Conservation (phyloP, 2,888 invertebrate species). For the Branchellion lobata region DNA sequence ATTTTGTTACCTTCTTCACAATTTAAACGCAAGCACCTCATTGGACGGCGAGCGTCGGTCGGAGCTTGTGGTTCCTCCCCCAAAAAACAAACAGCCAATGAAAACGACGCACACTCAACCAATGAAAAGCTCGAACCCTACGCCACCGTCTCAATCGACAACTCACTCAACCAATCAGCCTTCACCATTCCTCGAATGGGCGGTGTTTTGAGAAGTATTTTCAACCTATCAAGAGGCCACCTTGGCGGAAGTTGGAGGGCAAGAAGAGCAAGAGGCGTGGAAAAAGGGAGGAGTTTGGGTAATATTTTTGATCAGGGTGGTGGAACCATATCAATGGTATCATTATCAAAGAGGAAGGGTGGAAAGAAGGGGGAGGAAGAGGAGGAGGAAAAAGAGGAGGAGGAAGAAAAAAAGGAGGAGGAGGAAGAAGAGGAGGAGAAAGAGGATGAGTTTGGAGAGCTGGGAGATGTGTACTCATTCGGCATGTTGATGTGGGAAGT, state of each 20-base stretch:
- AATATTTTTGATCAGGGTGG: constrained; percentile 60
- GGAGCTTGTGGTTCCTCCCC: neutral
- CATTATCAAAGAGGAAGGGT: constrained; percentile 46
- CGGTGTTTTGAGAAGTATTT: too few species aligned
- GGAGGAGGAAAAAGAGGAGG: too few species aligned
- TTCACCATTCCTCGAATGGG: too few species aligned
- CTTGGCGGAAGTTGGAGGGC: constrained; percentile 48
- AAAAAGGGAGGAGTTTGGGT: constrained; percentile 56
- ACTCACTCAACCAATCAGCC: too few species aligned
- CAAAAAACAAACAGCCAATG: too few species aligned
- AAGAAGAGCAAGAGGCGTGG: constrained; percentile 58
- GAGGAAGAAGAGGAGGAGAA: neutral
- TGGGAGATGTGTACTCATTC: constrained; percentile 59
- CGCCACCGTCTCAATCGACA: too few species aligned
- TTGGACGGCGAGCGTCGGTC: neutral
- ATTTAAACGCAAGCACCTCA: neutral
- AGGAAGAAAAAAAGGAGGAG: neutral
- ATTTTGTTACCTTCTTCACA: neutral
- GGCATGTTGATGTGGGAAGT: constrained; percentile 59
- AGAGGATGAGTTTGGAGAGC: constrained; percentile 53
- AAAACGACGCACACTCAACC: too few species aligned
- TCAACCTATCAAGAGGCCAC: too few species aligned
- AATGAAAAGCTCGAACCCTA: too few species aligned
- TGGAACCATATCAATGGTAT: constrained; percentile 57
- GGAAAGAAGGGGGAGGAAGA: too few species aligned